phyloP scores from a whole-genome alignment of 2,888 invertebrate genomes.

The Zonitis immaculata region DNA sequence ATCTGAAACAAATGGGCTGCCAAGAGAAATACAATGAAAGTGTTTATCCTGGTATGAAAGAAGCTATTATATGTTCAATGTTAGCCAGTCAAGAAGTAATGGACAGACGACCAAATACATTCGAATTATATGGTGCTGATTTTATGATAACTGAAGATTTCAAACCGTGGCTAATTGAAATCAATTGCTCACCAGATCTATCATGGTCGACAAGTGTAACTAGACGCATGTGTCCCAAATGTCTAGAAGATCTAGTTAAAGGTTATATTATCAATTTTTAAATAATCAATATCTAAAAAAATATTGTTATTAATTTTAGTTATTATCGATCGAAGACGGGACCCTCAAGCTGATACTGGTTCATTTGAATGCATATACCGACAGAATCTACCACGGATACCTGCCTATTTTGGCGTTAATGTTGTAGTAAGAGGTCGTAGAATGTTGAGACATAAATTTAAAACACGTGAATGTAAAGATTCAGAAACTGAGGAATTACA shows the following conservation, averaged over 20 bases:
- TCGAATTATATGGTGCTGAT: conserved; percentile 92
- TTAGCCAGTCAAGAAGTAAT: conserved; percentile 82
- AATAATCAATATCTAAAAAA: background rate
- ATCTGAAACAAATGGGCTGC: conserved; percentile 65
- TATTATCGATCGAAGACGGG: conserved; percentile 57
- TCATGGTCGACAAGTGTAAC: conserved; percentile 89
- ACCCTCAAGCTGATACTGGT: conserved; percentile 73
- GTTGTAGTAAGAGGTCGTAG: conserved; percentile 64
- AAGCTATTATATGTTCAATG: conserved; percentile 67
- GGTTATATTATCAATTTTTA: conserved; percentile 52
- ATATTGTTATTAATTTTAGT: conserved; percentile 62
- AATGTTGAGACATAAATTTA: conserved; percentile 50
- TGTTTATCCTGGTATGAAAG: conserved; percentile 69
- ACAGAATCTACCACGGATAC: conserved; percentile 71
- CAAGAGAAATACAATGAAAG: conserved; percentile 75
- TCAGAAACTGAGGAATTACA: background rate
- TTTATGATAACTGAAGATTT: conserved; percentile 88
- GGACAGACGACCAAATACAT: conserved; percentile 77
- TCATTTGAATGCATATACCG: conserved; percentile 75
- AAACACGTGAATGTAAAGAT: conserved; percentile 32
- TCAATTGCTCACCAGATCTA: conserved; percentile 91
- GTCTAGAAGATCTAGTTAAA: conserved; percentile 87
- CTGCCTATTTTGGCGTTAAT: conserved; percentile 74
- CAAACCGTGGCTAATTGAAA: conserved; percentile 89
- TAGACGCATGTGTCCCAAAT: conserved; percentile 77